Evolutionary conservation across 2,888 invertebrate genomes (phyloP).

Genomic region (Priocnemis perturbator): DNA sequence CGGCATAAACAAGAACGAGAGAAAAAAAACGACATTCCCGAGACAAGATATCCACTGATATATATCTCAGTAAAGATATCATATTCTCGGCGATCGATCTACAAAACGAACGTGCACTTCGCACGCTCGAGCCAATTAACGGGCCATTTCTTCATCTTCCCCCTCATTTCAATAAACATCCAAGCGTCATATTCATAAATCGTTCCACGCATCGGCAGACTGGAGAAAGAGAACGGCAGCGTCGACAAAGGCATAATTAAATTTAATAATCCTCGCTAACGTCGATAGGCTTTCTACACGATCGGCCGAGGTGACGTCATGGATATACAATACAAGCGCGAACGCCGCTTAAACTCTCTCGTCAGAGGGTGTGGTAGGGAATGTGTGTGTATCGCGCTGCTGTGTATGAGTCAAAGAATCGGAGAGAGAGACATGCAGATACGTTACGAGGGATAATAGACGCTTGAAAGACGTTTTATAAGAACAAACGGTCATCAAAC

Average conservation of each 20-base stretch:
- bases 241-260: slow-evolving; percentile 53
- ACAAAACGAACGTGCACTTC: no score
- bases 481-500: not conserved
- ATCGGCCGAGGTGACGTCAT: slow-evolving; percentile 62
- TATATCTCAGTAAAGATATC: no score
- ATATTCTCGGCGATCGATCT: no score
- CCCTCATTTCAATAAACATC: slow-evolving; percentile 15
- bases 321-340: not conserved
- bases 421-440: not conserved
- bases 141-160: not conserved
- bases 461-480: not conserved
- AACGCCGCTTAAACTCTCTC: not conserved
- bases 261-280: slow-evolving; percentile 52
- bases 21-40: no score
- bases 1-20: no score
- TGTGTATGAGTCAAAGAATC: not conserved
- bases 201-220: no score
- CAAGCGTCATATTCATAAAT: no score
- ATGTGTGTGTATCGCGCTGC: slow-evolving; percentile 24
- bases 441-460: not conserved
- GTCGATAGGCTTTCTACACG: slow-evolving; percentile 53
- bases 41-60: no score
- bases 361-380: slow-evolving; percentile 33
- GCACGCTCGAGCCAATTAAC: no score
- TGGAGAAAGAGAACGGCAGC: no score